A percentile compares a stretch with the other conserved stretches of the same genome.
phyloP scores from a whole-genome alignment of 2,888 invertebrate genomes.

The Machimus rusticus region DNA sequence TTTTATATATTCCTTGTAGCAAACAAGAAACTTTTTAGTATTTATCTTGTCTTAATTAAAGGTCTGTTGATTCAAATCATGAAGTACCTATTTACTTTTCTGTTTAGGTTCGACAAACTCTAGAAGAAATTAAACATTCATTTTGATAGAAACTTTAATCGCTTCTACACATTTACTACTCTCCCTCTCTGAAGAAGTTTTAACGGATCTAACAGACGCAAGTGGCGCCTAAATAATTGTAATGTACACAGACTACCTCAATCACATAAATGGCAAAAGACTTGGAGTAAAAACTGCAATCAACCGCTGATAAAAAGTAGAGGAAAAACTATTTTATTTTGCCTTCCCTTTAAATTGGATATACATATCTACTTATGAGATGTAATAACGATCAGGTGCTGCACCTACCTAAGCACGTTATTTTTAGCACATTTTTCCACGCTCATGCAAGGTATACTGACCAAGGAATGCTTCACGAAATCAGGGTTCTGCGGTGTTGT shows the following conservation, averaged over 20 bases:
- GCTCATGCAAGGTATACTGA: not conserved
- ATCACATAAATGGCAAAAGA: not conserved
- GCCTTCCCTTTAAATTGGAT: not conserved
- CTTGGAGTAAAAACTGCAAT: not conserved
- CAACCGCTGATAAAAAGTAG: not conserved
- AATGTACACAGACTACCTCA: not conserved
- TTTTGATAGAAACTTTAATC: not conserved
- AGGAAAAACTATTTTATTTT: not conserved
- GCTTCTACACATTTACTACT: not conserved
- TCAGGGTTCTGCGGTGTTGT: slow-evolving; percentile 1
- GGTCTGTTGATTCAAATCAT: not conserved
- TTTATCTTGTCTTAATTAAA: not conserved
- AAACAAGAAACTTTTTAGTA: not conserved
- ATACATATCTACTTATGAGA: not conserved
- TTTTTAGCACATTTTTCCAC: slow-evolving; percentile 15
- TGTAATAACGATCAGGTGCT: not conserved
- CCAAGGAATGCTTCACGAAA: not conserved
- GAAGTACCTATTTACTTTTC: not conserved
- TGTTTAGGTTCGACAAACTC: not conserved
- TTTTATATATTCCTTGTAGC: no score
- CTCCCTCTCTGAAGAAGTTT: not conserved
- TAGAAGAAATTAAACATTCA: not conserved
- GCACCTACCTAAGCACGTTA: slow-evolving; percentile 31
- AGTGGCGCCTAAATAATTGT: not conserved
- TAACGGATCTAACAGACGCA: not conserved